These are phyloP conservation scores for Tachina fera DNA, from an alignment of 2,888 invertebrate genomes.

Conservation along the genomic window DNA sequence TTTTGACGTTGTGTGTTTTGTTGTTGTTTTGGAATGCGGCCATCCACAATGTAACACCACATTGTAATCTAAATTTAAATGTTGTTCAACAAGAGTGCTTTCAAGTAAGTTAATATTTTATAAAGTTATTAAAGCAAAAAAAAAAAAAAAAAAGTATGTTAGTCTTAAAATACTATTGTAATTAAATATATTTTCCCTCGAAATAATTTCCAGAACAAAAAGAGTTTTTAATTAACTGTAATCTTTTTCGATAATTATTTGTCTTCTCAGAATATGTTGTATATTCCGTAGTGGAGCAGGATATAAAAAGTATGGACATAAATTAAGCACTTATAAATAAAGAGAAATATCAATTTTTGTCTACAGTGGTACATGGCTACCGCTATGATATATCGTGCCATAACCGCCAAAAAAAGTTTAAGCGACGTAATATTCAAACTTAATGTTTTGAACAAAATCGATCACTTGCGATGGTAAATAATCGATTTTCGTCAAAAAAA, in stretches of 20 bases:
- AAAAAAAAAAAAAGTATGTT: neutral
- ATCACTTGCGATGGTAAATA: too few relatives aligned
- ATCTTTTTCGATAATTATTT: neutral
- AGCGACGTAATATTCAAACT: too few relatives aligned
- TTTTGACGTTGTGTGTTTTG: neutral
- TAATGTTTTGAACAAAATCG: too few relatives aligned
- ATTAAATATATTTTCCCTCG: neutral
- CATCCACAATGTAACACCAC: neutral
- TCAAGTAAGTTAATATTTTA: slow-evolving; percentile 14
- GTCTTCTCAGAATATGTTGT: too few relatives aligned
- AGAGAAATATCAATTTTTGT: too few relatives aligned
- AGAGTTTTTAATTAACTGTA: neutral
- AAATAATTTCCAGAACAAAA: neutral
- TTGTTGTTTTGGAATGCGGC: slow-evolving; percentile 22
- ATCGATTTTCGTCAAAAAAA: too few relatives aligned
- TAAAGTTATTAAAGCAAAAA: slow-evolving; percentile 4
- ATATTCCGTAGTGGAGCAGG: too few relatives aligned
- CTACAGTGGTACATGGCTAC: too few relatives aligned
- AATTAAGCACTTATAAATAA: too few relatives aligned
- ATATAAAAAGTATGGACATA: too few relatives aligned
- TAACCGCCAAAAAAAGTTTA: too few relatives aligned
- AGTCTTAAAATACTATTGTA: neutral
- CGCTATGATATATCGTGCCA: too few relatives aligned
- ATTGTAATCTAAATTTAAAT: neutral
- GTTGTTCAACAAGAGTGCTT: neutral